Conservation (phyloP, 2,113 vertebrate species). For the Dicentrarchus labrax region DNA sequence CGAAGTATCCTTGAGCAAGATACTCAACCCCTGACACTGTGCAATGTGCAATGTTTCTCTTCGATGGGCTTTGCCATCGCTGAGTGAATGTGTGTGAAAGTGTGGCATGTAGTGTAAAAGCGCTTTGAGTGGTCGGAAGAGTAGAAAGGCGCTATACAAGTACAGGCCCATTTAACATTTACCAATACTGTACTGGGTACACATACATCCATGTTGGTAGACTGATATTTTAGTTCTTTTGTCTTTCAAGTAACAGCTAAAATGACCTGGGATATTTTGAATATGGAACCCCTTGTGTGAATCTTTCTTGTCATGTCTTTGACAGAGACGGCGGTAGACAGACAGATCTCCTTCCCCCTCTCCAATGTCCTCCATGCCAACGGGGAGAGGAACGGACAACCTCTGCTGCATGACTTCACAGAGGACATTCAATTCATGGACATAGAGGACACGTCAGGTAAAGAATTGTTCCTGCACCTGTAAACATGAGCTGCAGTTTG, state of each 20-base stretch:
- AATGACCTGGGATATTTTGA: not conserved
- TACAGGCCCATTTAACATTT: too few relatives aligned
- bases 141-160: too few relatives aligned
- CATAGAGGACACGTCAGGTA: slow-evolving; percentile 93
- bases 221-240: not conserved
- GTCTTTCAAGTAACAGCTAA: not conserved
- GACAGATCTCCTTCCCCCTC: slow-evolving; percentile 96
- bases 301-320: slow-evolving; percentile 10
- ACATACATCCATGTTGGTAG: not conserved
- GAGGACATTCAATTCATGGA: slow-evolving; percentile 99
- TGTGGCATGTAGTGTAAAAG: too few relatives aligned
- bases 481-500: not conserved
- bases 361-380: slow-evolving; percentile 92
- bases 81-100: too few relatives aligned
- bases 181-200: not conserved
- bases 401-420: slow-evolving; percentile 89
- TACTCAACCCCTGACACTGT: too few relatives aligned
- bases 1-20: too few relatives aligned
- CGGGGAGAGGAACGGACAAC: slow-evolving; percentile 93
- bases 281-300: not conserved
- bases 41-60: too few relatives aligned
- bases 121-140: too few relatives aligned
- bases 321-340: slow-evolving; percentile 95
- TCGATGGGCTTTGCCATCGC: too few relatives aligned
- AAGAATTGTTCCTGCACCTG: not conserved